phyloP scores from a whole-genome alignment of 2,888 invertebrate species.

The Epinotia brunnichana region DNA sequence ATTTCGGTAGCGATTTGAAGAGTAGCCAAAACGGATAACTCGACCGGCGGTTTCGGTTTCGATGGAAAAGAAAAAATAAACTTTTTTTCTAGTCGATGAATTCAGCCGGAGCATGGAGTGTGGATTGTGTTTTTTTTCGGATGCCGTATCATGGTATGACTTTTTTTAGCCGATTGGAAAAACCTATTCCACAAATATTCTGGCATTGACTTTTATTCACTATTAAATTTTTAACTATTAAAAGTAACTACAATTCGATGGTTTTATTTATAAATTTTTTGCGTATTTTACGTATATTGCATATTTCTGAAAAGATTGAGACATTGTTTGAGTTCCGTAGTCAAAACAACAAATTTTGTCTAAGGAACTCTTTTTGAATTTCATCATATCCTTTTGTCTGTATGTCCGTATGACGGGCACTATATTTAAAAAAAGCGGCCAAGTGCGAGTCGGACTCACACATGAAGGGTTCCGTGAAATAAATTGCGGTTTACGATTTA shows the following conservation, averaged over 20 bases:
- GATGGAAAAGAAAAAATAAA: conserved; percentile 32
- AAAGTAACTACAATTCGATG: too few relatives aligned
- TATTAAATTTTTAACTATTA: not conserved
- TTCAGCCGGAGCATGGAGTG: conserved; percentile 16
- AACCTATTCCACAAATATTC: not conserved
- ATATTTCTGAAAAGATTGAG: too few relatives aligned
- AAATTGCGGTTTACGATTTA: too few relatives aligned
- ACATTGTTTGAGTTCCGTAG: too few relatives aligned
- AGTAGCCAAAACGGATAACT: conserved; percentile 31
- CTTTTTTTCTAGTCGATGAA: conserved; percentile 35
- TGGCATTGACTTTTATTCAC: not conserved
- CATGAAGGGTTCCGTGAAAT: too few relatives aligned
- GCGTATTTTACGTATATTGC: not conserved
- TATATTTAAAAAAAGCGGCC: too few relatives aligned
- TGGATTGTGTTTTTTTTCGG: not conserved
- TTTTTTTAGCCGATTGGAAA: not conserved
- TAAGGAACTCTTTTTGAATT: too few relatives aligned
- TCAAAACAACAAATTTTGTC: too few relatives aligned
- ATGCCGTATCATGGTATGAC: not conserved
- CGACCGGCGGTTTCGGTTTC: conserved; percentile 17
- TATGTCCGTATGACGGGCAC: too few relatives aligned
- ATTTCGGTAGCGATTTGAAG: conserved; percentile 20
- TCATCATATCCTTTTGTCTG: too few relatives aligned
- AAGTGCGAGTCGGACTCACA: too few relatives aligned
- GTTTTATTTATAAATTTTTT: not conserved